Percentiles rank a stretch among this genome's conserved stretches.
These are phyloP conservation scores for Ochropacha duplaris DNA, from an alignment of 2,888 invertebrate genomes.

Conservation along the genomic window DNA sequence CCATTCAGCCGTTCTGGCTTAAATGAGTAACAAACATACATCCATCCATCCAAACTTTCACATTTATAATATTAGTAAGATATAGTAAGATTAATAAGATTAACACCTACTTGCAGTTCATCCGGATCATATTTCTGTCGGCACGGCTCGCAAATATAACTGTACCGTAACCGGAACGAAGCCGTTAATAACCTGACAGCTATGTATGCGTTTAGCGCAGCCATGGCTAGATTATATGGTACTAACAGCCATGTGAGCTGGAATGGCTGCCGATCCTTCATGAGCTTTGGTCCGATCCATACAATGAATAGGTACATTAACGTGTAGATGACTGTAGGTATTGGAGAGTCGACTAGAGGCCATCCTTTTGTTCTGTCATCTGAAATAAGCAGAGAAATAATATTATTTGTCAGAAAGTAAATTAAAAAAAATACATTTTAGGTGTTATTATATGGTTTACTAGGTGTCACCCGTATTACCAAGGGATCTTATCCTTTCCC, in stretches of 20 bases:
- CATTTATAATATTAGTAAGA: no score
- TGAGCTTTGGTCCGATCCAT: conserved; percentile 90
- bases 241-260: conserved; percentile 89
- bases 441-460: no score
- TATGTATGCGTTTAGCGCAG: conserved; percentile 92
- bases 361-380: conserved; percentile 92
- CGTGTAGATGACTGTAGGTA: conserved; percentile 88
- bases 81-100: background rate
- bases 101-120: conserved; percentile 88
- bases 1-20: no score
- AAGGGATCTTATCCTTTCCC: no score
- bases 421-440: background rate
- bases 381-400: conserved; percentile 59
- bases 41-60: no score
- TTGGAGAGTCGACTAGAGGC: conserved; percentile 92
- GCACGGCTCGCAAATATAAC: conserved; percentile 94
- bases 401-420: background rate
- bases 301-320: conserved; percentile 89
- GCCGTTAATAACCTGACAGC: conserved; percentile 89
- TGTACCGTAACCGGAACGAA: conserved; percentile 89
- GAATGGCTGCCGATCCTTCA: conserved; percentile 90
- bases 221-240: conserved; percentile 93
- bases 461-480: no score
- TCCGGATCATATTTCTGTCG: conserved; percentile 89
- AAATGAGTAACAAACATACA: no score